These are phyloP conservation scores for Psilopsiagon aymara DNA, from an alignment of 2,113 vertebrate genomes.

Conservation along the genomic window DNA sequence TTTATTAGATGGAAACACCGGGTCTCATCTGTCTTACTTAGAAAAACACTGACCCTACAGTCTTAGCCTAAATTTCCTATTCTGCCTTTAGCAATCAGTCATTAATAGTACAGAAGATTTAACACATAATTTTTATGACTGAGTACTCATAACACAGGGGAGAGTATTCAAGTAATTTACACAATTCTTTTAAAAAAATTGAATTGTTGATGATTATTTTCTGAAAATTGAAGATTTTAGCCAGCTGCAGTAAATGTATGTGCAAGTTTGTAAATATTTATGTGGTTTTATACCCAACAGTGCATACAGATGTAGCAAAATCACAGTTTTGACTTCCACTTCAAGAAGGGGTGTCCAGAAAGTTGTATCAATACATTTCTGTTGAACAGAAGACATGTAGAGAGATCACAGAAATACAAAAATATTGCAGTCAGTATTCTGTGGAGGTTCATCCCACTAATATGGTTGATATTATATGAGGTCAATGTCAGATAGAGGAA, in stretches of 20 bases:
- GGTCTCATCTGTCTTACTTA: background rate
- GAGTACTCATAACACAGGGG: background rate
- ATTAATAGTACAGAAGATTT: background rate
- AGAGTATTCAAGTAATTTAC: background rate
- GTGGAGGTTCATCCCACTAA: background rate
- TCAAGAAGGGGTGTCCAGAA: fast-evolving
- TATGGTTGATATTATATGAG: background rate
- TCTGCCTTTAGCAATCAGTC: background rate
- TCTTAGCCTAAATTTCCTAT: background rate
- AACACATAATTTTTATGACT: background rate
- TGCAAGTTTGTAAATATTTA: background rate
- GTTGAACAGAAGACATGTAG: background rate
- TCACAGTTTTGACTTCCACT: background rate
- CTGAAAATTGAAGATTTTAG: background rate
- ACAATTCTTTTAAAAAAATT: background rate
- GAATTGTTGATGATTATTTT: background rate
- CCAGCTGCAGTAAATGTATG: background rate
- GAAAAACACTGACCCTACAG: background rate
- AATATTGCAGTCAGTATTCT: background rate
- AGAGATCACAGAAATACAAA: background rate
- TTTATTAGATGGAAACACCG: background rate
- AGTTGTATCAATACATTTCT: background rate
- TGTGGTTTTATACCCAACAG: background rate
- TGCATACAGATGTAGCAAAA: background rate
- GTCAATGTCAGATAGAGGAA: background rate